Evolutionary conservation across 2,797 vertebrate genomes (phyloP), one percentile per base, ranked within the genome.

Genomic region (Syngnathus acus): DNA sequence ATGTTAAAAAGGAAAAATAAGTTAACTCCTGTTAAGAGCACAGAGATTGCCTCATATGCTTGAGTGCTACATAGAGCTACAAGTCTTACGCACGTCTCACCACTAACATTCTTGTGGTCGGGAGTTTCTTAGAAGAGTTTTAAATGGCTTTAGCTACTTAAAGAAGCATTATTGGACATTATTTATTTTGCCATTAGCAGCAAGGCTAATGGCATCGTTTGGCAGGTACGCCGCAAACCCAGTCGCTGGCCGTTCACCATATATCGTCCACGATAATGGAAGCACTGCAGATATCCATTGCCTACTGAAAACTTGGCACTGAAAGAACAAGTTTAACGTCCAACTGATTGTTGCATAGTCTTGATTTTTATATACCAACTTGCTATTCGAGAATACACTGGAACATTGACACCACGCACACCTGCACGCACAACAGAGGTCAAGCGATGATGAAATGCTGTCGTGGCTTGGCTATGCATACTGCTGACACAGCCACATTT

Each of bases 401-500:
- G 37, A 26, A 73, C 63, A 72, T 64, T 50, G 57, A 73, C 72
- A 72, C 39, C 67, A 65, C 67, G 42, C 13, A 45, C 64, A 66
- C 59, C 66, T 64, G 67, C 53, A 71, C 45, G 71, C 67, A 76
- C 13, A 77, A 68, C 68, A 77, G 72, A 77, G 74, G 75, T 71
- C 65, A 79, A 77, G 65, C 78, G 72, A 68, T 80, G 78, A 74
- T 82, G 84, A 85, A 87, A 76, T 74, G 78, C 82, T 78, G 76
- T 65, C 77, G 80, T 82, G 76, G 82, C 75, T 76, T 82, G 84
- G 82, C 77, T 64, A 67, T 65, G 65, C 63, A 72, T 64, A 69
- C 62, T 40, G 85, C 88, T 89, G 89, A 91, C 79, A 86, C 82
- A 76, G 84, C 72, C 66, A 78, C 70, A 85, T 84, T 81, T 84